Evolutionary conservation across 2,797 vertebrate species (phyloP), one percentile per base, ranked within the genome.

Genomic region (Peromyscus melanophrys): DNA sequence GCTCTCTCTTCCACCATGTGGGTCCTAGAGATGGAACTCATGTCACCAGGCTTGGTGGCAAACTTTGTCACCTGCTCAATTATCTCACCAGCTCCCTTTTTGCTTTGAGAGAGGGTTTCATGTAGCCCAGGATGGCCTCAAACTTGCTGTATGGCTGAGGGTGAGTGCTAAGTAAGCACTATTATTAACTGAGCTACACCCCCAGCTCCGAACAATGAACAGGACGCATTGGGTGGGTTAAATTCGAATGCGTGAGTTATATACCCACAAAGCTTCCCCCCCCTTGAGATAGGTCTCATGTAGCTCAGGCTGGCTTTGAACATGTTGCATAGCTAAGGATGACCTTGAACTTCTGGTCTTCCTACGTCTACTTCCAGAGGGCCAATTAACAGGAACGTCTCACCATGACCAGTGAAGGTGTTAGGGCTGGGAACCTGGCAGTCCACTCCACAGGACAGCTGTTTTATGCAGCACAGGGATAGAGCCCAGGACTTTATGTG

Each of bases 71-170:
- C 43, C 43, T 67, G 43, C 40, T 67, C 82, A 84, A 31, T 34
- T 17, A 84, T 65, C 52, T 57, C 17, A 43, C 86, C 11, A 55
- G 67, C 69, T 71, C 34, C n/a, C 34, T 27, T 37, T 23, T 25
- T 69, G 27, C n/a, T 87, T 49, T n/a, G 29, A 85, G 63, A 67
- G 16, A 67, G 82, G 34, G 29, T 67, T 85, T n/a, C 83, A 14
- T 49, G 63, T 67, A 85, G 83, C 83, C 83, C 83, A 85, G 61
- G 43, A 21, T 85, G 63, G 61, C 63, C 83, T 65, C 82, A 85
- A 13, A 65, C 61, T 65, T 61, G 27, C 37, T 65, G 17, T 46
- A 23, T 46, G 61, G 59, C 29, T 65, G 29, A 65, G 27, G 27
- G 34, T 63, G 40, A 1, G 11, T 85, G 83, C 46, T 37, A 52